Evolutionary conservation across 2,797 vertebrate genomes (phyloP).

Genomic region (Hemibagrus guttatus): DNA sequence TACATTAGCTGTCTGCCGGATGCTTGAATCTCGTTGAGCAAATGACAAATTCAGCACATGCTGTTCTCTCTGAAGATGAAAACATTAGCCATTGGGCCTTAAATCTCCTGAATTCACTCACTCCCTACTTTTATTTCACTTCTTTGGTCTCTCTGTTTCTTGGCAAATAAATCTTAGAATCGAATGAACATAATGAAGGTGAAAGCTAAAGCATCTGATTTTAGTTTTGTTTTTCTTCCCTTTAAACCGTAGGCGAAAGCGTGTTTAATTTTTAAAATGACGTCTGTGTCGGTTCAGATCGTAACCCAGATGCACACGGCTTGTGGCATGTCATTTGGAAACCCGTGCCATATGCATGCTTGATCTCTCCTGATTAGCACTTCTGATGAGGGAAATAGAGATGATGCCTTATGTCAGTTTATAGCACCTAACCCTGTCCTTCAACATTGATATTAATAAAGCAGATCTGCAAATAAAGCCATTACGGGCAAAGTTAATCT

Average conservation of each 20-base stretch:
- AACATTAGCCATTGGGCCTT: not conserved
- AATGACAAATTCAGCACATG: not conserved
- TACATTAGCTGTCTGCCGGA: not conserved
- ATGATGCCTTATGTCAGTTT: not conserved
- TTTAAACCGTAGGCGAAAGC: not conserved
- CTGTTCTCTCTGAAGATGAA: not conserved
- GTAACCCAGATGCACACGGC: not conserved
- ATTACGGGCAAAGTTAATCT: constrained; percentile 15
- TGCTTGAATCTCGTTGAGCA: not conserved
- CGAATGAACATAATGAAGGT: not conserved
- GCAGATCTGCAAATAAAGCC: constrained; percentile 24
- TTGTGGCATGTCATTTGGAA: not conserved
- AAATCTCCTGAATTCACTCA: not conserved
- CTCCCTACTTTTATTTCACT: too few relatives aligned
- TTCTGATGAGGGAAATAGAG: not conserved
- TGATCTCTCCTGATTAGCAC: not conserved
- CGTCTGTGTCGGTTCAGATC: not conserved
- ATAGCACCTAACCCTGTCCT: not conserved
- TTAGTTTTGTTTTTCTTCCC: not conserved
- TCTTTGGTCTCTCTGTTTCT: too few relatives aligned
- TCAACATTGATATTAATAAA: not conserved
- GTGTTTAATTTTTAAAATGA: not conserved
- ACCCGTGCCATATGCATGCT: not conserved
- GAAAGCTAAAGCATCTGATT: not conserved
- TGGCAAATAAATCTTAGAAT: not conserved